phyloP scores from a whole-genome alignment of 2,888 invertebrate genomes.

The Drosophila yooni region DNA sequence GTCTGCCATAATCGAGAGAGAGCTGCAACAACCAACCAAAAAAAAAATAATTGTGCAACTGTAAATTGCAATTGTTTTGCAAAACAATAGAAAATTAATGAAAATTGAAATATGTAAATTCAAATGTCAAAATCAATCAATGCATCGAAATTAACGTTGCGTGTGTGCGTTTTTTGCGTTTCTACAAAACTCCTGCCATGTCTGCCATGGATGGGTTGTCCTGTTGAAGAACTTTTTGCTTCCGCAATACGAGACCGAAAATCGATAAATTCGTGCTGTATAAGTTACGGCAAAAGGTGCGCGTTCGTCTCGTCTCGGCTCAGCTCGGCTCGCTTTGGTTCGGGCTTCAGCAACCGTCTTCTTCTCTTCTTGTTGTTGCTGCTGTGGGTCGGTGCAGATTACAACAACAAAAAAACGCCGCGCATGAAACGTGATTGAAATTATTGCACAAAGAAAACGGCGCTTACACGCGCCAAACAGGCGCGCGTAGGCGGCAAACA shows the following conservation, averaged over 20 bases:
- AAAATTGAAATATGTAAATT: slow-evolving; percentile 1
- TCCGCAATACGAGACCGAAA: slow-evolving; percentile 76
- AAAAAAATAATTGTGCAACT: slow-evolving; percentile 35
- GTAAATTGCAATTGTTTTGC: slow-evolving; percentile 42
- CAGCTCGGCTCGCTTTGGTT: slow-evolving; percentile 23
- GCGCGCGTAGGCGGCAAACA: slow-evolving; percentile 64
- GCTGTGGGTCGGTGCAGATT: slow-evolving; percentile 48
- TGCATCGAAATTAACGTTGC: slow-evolving; percentile 8
- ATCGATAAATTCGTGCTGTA: slow-evolving; percentile 84
- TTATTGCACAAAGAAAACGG: slow-evolving; percentile 75
- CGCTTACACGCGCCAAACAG: slow-evolving; percentile 73
- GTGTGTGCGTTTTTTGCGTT: slow-evolving; percentile 21
- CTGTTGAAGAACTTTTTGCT: slow-evolving; percentile 66
- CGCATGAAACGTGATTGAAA: slow-evolving; percentile 77
- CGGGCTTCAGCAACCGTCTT: slow-evolving; percentile 33
- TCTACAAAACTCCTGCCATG: slow-evolving; percentile 22
- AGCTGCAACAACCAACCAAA: slow-evolving; percentile 35
- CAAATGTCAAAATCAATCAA: slow-evolving; percentile 11
- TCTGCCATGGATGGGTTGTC: slow-evolving; percentile 47
- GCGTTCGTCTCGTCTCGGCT: slow-evolving; percentile 62
- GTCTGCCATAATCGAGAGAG: slow-evolving; percentile 41
- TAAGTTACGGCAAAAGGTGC: slow-evolving; percentile 84
- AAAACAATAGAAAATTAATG: slow-evolving; percentile 14
- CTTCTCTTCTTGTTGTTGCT: slow-evolving; percentile 29
- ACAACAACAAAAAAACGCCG: slow-evolving; percentile 50